These are phyloP conservation scores for Physella acuta DNA, from an alignment of 1,140 invertebrate genomes.

Conservation along the genomic window DNA sequence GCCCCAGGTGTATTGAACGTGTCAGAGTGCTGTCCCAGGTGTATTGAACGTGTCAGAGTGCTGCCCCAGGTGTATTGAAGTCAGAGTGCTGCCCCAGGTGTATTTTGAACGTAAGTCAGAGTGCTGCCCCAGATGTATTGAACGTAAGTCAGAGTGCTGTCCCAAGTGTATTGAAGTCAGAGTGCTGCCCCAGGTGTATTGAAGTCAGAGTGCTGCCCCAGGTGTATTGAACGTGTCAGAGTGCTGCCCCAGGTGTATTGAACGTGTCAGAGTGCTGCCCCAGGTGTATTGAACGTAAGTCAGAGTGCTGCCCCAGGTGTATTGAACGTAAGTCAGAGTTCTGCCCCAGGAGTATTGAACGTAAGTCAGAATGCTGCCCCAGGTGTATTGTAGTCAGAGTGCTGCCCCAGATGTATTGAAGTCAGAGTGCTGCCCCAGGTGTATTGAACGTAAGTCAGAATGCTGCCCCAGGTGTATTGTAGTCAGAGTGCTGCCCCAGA, in stretches of 20 bases:
- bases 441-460: conserved; percentile 64
- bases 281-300: conserved; percentile 67
- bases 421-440: conserved; percentile 80
- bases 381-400: no score
- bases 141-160: no score
- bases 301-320: conserved; percentile 86
- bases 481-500: conserved; percentile 84
- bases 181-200: conserved; percentile 82
- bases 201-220: conserved; percentile 76
- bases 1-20: conserved; percentile 72
- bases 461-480: no score
- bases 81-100: conserved; percentile 83
- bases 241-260: conserved; percentile 80
- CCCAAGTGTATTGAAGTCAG: no score
- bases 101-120: conserved; percentile 65
- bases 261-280: conserved; percentile 75
- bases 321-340: conserved; percentile 69
- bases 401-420: conserved; percentile 77
- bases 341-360: conserved; percentile 74
- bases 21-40: conserved; percentile 80
- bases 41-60: conserved; percentile 71
- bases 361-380: no score
- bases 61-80: conserved; percentile 74
- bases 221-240: conserved; percentile 70
- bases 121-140: conserved; percentile 80